These are phyloP conservation scores for Ophraella communa DNA, from an alignment of 2,888 invertebrate species.

Conservation along the genomic window DNA sequence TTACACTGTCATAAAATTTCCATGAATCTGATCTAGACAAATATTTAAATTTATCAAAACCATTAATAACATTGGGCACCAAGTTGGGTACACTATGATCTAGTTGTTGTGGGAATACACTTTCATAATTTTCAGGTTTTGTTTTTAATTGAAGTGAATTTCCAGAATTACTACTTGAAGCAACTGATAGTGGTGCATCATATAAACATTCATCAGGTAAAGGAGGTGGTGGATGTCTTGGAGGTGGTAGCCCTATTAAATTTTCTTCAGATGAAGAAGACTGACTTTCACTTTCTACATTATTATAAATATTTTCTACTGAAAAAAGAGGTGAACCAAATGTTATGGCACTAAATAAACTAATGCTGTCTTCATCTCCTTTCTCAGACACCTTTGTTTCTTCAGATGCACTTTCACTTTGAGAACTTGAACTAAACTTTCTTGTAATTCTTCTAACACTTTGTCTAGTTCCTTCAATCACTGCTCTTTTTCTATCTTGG, in stretches of 20 bases:
- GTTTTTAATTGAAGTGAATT: conserved; percentile 47
- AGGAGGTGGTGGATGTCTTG: conserved; percentile 67
- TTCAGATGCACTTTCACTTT: conserved; percentile 37
- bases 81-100: conserved; percentile 51
- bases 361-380: conserved; percentile 46
- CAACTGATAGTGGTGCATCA: conserved; percentile 59
- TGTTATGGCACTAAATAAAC: conserved; percentile 64
- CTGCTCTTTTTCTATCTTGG: conserved; percentile 65
- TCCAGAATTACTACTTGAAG: conserved; percentile 55
- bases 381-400: conserved; percentile 31
- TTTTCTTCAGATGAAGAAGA: conserved; percentile 42
- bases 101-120: conserved; percentile 58
- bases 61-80: too few species aligned
- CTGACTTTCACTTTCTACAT: conserved; percentile 46
- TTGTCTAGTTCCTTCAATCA: conserved; percentile 69
- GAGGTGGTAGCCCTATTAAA: conserved; percentile 61
- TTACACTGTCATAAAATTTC: conserved; percentile 61
- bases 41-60: conserved; percentile 43
- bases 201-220: conserved; percentile 64
- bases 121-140: conserved; percentile 55
- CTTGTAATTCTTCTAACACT: conserved; percentile 57
- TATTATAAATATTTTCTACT: conserved; percentile 46
- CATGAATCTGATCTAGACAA: conserved; percentile 62
- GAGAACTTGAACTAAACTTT: conserved; percentile 50
- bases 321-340: conserved; percentile 48